phyloP scores from a whole-genome alignment of 2,113 vertebrate genomes.

The Charina bottae region DNA sequence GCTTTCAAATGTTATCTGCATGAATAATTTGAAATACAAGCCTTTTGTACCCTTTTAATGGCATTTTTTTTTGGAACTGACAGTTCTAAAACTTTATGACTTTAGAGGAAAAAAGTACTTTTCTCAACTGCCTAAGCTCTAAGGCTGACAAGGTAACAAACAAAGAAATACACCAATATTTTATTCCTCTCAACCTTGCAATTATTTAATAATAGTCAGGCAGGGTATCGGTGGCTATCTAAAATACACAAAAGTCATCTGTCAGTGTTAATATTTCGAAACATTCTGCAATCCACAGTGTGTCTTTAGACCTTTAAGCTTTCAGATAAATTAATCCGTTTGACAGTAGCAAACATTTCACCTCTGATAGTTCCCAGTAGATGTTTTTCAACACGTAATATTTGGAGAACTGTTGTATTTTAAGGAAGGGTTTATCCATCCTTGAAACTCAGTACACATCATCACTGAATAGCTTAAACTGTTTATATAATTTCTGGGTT shows the following conservation, averaged over 20 bases:
- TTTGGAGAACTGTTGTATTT: background rate
- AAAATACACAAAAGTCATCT: background rate
- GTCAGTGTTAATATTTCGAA: conserved; percentile 14
- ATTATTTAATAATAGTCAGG: background rate
- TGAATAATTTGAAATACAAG: conserved; percentile 55
- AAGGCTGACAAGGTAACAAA: conserved; percentile 50
- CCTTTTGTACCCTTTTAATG: conserved; percentile 64
- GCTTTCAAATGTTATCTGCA: conserved; percentile 64
- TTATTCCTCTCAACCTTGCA: conserved; percentile 27
- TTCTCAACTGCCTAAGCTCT: conserved; percentile 46
- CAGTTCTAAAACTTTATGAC: conserved; percentile 34
- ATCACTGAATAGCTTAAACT: background rate
- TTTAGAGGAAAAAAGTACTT: conserved; percentile 25
- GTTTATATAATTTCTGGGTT: background rate
- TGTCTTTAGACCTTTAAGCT: background rate
- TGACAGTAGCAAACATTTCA: background rate
- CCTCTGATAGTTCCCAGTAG: background rate
- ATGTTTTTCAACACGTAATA: background rate
- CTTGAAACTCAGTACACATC: background rate
- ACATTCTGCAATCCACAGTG: background rate
- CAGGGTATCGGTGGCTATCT: background rate
- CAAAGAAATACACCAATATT: conserved; percentile 44
- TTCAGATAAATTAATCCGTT: background rate
- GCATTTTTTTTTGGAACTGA: conserved; percentile 60
- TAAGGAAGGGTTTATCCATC: background rate